Evolutionary conservation across 2,888 invertebrate species (phyloP).

Genomic region (Pterobdella sp.): DNA sequence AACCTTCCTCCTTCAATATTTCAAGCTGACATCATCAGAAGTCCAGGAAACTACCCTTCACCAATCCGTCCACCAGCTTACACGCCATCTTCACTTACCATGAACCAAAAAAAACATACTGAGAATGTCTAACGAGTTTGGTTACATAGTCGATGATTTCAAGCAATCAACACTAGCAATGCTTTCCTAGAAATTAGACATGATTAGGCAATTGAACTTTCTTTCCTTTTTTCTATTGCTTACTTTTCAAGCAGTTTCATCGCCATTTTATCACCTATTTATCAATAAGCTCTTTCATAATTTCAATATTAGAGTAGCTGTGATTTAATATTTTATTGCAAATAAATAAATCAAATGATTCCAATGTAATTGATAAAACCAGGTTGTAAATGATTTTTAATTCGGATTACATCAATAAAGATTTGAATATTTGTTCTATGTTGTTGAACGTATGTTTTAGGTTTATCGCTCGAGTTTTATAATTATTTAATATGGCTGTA

Average conservation of each 20-base stretch:
- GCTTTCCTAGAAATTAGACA: conserved; percentile 1
- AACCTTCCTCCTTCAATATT: conserved; percentile 32
- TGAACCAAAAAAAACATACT: background rate
- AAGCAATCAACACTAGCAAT: conserved; percentile 11
- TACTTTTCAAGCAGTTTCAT: conserved; percentile 8
- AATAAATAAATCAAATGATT: no score
- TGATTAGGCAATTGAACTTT: conserved; percentile 9
- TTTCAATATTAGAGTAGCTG: no score
- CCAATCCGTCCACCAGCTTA: conserved; percentile 16
- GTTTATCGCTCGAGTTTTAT: background rate
- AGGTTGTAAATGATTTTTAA: no score
- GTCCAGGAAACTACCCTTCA: conserved; percentile 34
- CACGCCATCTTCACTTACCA: background rate
- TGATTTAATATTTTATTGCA: no score
- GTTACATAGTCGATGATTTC: background rate
- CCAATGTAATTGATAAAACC: no score
- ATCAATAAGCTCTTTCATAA: no score
- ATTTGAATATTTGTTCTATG: background rate
- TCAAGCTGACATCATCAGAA: conserved; percentile 34
- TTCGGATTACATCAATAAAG: no score
- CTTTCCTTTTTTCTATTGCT: background rate
- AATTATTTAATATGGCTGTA: background rate
- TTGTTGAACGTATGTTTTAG: background rate
- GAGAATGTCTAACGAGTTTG: background rate
- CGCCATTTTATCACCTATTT: no score